phyloP scores from a whole-genome alignment of 2,888 invertebrate genomes.

The Rhogogaster chlorosoma region DNA sequence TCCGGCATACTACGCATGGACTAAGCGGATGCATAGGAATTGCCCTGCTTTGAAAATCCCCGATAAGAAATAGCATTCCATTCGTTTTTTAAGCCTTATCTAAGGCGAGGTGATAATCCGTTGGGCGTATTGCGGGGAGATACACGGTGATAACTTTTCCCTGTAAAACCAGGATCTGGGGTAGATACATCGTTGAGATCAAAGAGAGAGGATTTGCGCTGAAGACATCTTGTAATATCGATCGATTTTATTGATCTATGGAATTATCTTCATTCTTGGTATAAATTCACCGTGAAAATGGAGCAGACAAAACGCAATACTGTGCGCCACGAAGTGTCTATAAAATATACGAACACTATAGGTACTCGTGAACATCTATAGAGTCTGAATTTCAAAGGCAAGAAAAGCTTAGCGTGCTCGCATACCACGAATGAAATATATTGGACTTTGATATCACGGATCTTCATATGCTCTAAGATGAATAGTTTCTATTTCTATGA shows the following conservation, averaged over 20 bases:
- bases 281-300: not conserved
- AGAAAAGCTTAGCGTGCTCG: not conserved
- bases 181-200: conserved; percentile 12
- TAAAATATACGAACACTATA: conserved; percentile 8
- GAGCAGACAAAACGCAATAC: not conserved
- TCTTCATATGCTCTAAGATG: not conserved
- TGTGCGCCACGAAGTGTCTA: not conserved
- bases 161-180: not conserved
- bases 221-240: conserved; percentile 4
- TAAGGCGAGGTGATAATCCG: conserved; percentile 6
- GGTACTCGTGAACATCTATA: not conserved
- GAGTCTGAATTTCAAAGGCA: not conserved
- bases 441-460: not conserved
- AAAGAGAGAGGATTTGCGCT: not conserved
- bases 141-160: not conserved
- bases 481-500: not conserved
- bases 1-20: not conserved
- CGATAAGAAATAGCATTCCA: conserved; percentile 33
- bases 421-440: not conserved
- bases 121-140: not conserved
- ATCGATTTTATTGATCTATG: not conserved
- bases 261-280: not conserved
- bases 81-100: conserved; percentile 10
- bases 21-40: conserved; percentile 16
- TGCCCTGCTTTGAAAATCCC: not conserved